phyloP scores from a whole-genome alignment of 1,140 invertebrate species.

The Acromyrmex echinatior region DNA sequence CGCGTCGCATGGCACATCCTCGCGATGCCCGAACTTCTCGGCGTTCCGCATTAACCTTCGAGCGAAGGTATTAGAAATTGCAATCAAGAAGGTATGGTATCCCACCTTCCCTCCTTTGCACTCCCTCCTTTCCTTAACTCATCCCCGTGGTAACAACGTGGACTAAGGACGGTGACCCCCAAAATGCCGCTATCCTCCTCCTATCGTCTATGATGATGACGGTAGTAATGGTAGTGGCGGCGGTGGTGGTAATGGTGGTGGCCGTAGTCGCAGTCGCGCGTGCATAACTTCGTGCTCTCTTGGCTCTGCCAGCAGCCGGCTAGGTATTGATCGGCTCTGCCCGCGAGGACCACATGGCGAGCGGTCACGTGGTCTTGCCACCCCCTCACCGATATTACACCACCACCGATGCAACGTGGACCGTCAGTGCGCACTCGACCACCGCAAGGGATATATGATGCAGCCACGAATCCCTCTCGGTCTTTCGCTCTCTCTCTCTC shows the following conservation, averaged over 20 bases:
- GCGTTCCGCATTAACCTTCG: constrained; percentile 58
- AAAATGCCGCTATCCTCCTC: constrained; percentile 70
- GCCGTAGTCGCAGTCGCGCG: constrained; percentile 69
- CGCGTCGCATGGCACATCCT: constrained; percentile 46
- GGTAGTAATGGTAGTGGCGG: constrained; percentile 26
- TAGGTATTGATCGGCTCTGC: constrained; percentile 81
- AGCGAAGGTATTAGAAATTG: constrained; percentile 61
- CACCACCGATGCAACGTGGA: constrained; percentile 60
- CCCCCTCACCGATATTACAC: constrained; percentile 68
- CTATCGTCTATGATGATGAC: background rate
- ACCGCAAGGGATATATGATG: constrained; percentile 78
- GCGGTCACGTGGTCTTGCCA: constrained; percentile 77
- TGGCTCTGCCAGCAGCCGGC: constrained; percentile 79
- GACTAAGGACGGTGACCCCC: constrained; percentile 71
- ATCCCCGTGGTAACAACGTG: constrained; percentile 31
- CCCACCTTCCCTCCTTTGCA: background rate
- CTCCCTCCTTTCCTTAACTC: constrained; percentile 23
- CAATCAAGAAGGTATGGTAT: constrained; percentile 51
- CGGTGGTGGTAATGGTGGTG: constrained; percentile 29
- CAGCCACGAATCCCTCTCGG: constrained; percentile 71
- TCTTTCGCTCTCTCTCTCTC: constrained; percentile 38
- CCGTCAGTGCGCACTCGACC: constrained; percentile 74
- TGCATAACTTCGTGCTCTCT: constrained; percentile 85
- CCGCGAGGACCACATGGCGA: constrained; percentile 82
- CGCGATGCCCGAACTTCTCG: constrained; percentile 52